Evolutionary conservation across 1,140 invertebrate genomes (phyloP), one percentile per base, ranked within the genome.

Genomic region (Eueides isabella): DNA sequence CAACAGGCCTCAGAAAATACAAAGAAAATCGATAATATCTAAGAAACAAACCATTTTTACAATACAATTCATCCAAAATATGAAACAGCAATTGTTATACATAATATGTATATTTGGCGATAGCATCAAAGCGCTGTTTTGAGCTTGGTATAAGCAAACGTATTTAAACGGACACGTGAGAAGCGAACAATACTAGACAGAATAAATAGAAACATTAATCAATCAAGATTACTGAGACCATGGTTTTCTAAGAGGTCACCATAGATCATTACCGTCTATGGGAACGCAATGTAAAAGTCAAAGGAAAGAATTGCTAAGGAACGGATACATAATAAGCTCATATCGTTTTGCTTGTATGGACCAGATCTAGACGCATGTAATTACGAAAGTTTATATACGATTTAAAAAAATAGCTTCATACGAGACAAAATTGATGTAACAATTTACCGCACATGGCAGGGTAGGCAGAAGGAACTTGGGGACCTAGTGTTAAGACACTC

Each of bases 151-250:
- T 26, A 63, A 71, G 69, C 67, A 44, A 38, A 55, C 41, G 26
- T 28, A 71, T 74, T 74, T 61, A 72, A 72, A 75, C 67, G 69
- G 73, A 70, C 77, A 75, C 71, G 71, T 73, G 74, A 75, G 70
- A 72, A 63, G 35, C 71, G 48, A 73, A 80, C 75, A 78, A 76
- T 74, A 74, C 63, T 48, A 65, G 61, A 71, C 79, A 67, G 48
- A 67, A 74, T 78, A 78, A 85, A 84, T 82, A 81, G 73, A 77
- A 66, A 76, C 77, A 85, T 83, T 82, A 82, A 83, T 83, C 81
- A 85, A 83, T 83, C 80, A 78, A 76, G 76, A 78, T 83, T 79
- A 78, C 72, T 64, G 74, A 75, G 77, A 70, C 78, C 76, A 79
- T 83, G 77, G 72, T 77, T 75, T 77, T 77, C 68, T 78, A 76